Evolutionary conservation across 1,140 invertebrate species (phyloP), one percentile per base, ranked within the genome.

Genomic region (Lucilia sericata): DNA sequence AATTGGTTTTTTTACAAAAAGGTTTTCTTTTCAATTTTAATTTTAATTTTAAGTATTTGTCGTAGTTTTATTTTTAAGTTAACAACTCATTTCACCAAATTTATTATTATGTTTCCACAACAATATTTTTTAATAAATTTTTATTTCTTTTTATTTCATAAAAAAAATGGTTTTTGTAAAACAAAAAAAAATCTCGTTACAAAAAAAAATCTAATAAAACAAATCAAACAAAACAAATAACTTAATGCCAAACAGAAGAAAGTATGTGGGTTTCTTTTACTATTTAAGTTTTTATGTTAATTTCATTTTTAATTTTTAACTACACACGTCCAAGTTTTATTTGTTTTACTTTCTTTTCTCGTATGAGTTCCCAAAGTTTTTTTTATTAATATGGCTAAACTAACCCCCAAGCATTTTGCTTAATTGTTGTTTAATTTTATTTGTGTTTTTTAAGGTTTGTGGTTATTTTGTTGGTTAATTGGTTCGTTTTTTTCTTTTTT

Each of bases 201-300:
- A 65, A 65, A n/a, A 55, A 14, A 60, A 17, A 76, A 76, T n/a
- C 25, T 1, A 78, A 78, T n/a, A 78, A 36, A 42, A 19, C 19
- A 14, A 19, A 78, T 2, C 34, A 78, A 78, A 75, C 17, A 36
- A 12, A 78, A 42, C 75, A 17, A 36, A 80, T 49, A 80, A 80
- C n/a, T 49, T 51, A 25, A 80, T 80, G 76, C 76, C 42, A 25
- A 82, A 82, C 82, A 82, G 82, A 60, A 74, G 65, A 82, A 82
- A 82, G 82, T 82, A 82, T 82, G 82, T 82, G 51, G 55, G 47
- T 82, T 82, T 36, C 81, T 82, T 82, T 82, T 82, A 17, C 65
- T 82, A 12, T 82, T 82, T 70, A 30, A 60, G 55, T 60, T 82
- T n/a, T n/a, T n/a, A n/a, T n/a, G n/a, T n/a, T 70, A 13, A 7